Conservation (phyloP, 2,797 vertebrate genomes). For the Girardinus metallicus region DNA sequence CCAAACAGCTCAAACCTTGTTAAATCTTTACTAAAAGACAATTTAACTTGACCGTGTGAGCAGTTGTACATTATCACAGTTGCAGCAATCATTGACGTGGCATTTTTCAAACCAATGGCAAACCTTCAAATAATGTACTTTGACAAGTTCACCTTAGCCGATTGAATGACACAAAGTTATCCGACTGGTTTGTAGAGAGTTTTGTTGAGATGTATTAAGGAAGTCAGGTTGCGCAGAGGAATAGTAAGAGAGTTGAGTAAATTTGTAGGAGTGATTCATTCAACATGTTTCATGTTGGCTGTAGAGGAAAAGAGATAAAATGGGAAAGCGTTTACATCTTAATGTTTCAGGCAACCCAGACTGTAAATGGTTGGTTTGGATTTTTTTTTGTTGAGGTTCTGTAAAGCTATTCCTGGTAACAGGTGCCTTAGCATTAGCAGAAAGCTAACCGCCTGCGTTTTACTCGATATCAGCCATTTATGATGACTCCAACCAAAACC, state of each 20-base stretch:
- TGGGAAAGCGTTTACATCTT: neutral
- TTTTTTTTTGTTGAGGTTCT: neutral
- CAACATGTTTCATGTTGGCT: neutral
- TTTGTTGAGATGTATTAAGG: neutral
- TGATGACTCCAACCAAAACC: neutral
- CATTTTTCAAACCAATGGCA: no score
- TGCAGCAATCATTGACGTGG: neutral
- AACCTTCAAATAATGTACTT: no score
- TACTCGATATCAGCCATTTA: neutral
- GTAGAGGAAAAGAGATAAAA: neutral
- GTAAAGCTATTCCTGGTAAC: neutral
- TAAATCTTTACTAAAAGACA: neutral
- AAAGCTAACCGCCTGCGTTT: neutral
- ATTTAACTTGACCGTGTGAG: neutral
- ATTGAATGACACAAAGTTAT: neutral
- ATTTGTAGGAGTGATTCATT: neutral
- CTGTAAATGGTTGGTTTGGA: neutral
- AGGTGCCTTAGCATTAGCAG: neutral
- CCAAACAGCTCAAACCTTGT: neutral
- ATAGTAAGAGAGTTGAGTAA: neutral
- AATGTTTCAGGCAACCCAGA: neutral
- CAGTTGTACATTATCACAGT: neutral
- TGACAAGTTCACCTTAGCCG: neutral
- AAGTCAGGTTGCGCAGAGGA: neutral
- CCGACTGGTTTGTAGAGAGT: neutral